These are phyloP conservation scores for Tolmerus cingulatus DNA, from an alignment of 2,888 invertebrate genomes.

Conservation along the genomic window DNA sequence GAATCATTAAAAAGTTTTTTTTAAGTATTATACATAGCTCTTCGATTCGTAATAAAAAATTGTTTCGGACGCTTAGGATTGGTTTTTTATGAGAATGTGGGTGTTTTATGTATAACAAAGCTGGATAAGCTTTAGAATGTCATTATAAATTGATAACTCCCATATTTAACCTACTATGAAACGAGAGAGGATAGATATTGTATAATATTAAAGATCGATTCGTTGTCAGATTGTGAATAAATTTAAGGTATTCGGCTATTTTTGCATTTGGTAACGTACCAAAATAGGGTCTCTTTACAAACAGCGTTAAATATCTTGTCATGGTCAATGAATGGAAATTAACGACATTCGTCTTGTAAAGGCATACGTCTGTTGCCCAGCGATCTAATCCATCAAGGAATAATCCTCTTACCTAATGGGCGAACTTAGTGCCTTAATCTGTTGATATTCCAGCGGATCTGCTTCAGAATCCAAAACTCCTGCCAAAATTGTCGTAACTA, in stretches of 20 bases:
- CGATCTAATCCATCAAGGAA: background rate
- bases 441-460: background rate
- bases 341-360: background rate
- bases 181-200: too few relatives aligned
- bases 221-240: too few relatives aligned
- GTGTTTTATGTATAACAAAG: too few relatives aligned
- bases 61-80: background rate
- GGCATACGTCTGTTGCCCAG: background rate
- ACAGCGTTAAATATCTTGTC: background rate
- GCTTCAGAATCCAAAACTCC: background rate
- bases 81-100: background rate
- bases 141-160: too few relatives aligned
- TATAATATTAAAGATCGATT: too few relatives aligned
- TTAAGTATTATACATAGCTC: background rate
- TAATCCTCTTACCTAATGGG: background rate
- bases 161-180: too few relatives aligned
- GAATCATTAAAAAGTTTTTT: background rate
- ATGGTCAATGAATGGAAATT: background rate
- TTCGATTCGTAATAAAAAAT: background rate
- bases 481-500: background rate
- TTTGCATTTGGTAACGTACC: too few relatives aligned
- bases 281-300: too few relatives aligned
- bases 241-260: too few relatives aligned
- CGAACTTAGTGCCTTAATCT: background rate
- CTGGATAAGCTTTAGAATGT: too few relatives aligned